Evolutionary conservation across 2,113 vertebrate genomes (phyloP), one percentile per base, ranked within the genome.

Genomic region (Amazona vittata): DNA sequence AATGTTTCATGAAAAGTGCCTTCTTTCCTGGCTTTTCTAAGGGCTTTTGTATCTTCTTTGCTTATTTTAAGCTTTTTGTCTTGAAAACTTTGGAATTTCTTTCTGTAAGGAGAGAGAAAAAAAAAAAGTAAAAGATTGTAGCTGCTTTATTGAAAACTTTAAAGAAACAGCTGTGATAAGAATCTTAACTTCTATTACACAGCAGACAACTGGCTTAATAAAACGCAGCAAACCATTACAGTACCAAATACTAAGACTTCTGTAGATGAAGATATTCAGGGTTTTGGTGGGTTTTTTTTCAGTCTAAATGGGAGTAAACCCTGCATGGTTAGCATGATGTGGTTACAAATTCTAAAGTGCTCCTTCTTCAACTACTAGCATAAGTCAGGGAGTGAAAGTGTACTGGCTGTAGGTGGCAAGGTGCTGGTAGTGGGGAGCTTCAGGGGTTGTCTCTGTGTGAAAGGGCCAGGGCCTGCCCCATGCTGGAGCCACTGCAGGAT

Each of bases 51-150:
- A 78, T 99, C 98, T 86, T 98, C 99, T 97, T 99, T 98, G 91
- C 99, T 99, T 95, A 99, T 97, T 98, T 99, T 98, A 89, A 99
- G 99, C 84, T 98, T 99, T 53, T 98, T 98, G 93, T 99, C 99
- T 97, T 99, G 99, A 97, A 99, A 99, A 96, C 99, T 99, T 98
- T 99, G 99, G 95, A 99, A 99, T 97, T 99, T 99, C 96, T 99
- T 99, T 90, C 99, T 99, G 98, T 79, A 95, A 97, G 77, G 46
- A 69, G 63, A 31, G 89, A 59, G 55, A 18, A 35, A 37, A 26
- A 22, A 4, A 44, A 22, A 28, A 12, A 19, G 6, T 24, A 41
- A 62, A 33, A n/a, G 28, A 44, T 3, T 7, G 0, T 15, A 83
- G 79, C 3, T 19, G 71, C 11, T 12, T 35, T 21, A 4, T 15